Conservation (phyloP, 2,888 invertebrate genomes). For the Mechanitis mazaeus region DNA sequence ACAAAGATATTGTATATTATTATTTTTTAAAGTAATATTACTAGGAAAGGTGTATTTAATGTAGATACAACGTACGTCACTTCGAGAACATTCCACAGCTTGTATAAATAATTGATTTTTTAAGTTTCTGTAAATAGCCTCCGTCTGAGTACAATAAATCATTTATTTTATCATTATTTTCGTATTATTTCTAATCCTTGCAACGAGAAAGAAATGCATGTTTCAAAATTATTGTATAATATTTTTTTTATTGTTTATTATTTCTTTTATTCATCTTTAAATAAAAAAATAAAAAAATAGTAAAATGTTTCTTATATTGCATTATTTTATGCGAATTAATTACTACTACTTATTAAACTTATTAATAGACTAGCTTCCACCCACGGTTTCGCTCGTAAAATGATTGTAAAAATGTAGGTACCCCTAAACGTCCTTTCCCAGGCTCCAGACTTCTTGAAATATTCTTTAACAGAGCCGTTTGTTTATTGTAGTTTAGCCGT, state of each 20-base stretch:
- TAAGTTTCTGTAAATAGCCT: conserved; percentile 35
- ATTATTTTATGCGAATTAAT: too few species aligned
- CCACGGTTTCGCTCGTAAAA: too few species aligned
- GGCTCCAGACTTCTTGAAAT: too few species aligned
- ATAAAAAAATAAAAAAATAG: too few species aligned
- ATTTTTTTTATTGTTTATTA: not conserved
- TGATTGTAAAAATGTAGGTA: too few species aligned
- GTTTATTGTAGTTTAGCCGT: too few species aligned
- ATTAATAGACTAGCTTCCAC: too few species aligned
- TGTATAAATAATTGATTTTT: conserved; percentile 27
- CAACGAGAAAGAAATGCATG: not conserved
- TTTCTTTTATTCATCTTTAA: too few species aligned
- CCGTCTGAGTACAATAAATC: conserved; percentile 19
- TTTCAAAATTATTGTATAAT: not conserved
- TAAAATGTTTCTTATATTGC: too few species aligned
- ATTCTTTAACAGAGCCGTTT: too few species aligned
- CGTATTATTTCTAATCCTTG: conserved; percentile 5
- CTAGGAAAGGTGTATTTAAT: not conserved
- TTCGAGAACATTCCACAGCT: conserved; percentile 32
- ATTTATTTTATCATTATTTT: conserved; percentile 13
- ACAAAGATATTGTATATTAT: not conserved
- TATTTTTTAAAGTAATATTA: not conserved
- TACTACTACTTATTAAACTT: too few species aligned
- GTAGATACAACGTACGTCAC: conserved; percentile 25
- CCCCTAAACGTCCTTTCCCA: too few species aligned